Percentiles rank a stretch among this genome's conserved stretches.
phyloP scores from a whole-genome alignment of 2,888 invertebrate genomes.

The Slavum lentiscoides region DNA sequence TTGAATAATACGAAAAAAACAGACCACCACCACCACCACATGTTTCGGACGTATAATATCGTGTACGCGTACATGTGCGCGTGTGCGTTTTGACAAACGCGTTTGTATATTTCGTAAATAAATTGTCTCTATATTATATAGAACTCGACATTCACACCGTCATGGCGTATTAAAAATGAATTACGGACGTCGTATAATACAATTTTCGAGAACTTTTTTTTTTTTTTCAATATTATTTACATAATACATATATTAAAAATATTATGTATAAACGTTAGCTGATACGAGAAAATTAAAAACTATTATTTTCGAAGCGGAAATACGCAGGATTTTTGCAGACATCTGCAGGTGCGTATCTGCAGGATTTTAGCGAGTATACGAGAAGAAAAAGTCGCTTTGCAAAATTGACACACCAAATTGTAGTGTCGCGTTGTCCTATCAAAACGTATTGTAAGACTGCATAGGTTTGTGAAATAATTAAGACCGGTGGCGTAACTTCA shows the following conservation, averaged over 20 bases:
- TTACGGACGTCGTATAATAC: background rate
- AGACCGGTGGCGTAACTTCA: too few relatives aligned
- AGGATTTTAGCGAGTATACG: too few relatives aligned
- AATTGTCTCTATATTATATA: conserved; percentile 2
- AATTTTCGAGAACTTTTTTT: background rate
- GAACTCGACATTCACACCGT: conserved; percentile 29
- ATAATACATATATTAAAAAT: background rate
- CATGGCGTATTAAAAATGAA: background rate
- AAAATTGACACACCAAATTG: too few relatives aligned
- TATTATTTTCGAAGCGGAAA: too few relatives aligned
- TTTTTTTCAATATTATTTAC: background rate
- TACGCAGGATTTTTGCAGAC: too few relatives aligned
- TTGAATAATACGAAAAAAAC: conserved; percentile 51
- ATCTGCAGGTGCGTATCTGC: too few relatives aligned
- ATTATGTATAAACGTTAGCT: too few relatives aligned
- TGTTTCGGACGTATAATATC: conserved; percentile 5
- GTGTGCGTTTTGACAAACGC: conserved; percentile 18
- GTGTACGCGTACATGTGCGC: background rate
- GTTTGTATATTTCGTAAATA: conserved; percentile 40
- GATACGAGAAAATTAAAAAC: too few relatives aligned
- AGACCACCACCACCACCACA: conserved; percentile 37
- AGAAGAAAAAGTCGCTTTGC: too few relatives aligned
- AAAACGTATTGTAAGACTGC: too few relatives aligned
- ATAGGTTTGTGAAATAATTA: too few relatives aligned
- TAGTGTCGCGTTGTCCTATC: too few relatives aligned